Conservation (phyloP, 2,888 invertebrate genomes). For the Brenthis hecate region DNA sequence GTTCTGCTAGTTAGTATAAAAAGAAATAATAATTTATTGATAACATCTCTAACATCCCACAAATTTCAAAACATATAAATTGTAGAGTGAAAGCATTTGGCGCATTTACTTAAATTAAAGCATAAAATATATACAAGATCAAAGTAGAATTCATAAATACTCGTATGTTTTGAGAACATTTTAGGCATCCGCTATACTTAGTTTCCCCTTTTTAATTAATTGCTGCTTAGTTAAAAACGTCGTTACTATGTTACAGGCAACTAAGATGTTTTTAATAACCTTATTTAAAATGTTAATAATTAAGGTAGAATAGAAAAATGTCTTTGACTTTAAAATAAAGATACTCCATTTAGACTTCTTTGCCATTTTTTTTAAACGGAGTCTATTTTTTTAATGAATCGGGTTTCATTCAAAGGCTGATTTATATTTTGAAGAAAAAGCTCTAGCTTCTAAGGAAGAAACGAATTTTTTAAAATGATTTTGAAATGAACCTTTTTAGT, state of each 20-base stretch:
- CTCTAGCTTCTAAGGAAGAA: no score
- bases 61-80: conserved; percentile 35
- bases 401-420: no score
- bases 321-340: no score
- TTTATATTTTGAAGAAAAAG: no score
- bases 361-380: no score
- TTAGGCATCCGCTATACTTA: conserved; percentile 27
- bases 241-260: conserved; percentile 12
- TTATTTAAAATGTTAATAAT: neutral
- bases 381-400: no score
- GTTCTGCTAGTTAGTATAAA: neutral
- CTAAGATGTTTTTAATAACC: conserved; percentile 10
- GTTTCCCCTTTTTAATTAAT: conserved; percentile 28
- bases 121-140: conserved; percentile 38
- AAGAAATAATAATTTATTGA: neutral
- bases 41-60: conserved; percentile 1
- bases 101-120: conserved; percentile 38
- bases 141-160: conserved; percentile 39
- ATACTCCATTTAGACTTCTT: no score
- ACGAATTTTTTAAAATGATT: no score
- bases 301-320: no score
- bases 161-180: conserved; percentile 37
- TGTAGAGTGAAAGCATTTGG: conserved; percentile 30
- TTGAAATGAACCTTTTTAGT: no score
- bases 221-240: conserved; percentile 18